phyloP scores from a whole-genome alignment of 2,113 vertebrate species.

The Tragelaphus imberbis region DNA sequence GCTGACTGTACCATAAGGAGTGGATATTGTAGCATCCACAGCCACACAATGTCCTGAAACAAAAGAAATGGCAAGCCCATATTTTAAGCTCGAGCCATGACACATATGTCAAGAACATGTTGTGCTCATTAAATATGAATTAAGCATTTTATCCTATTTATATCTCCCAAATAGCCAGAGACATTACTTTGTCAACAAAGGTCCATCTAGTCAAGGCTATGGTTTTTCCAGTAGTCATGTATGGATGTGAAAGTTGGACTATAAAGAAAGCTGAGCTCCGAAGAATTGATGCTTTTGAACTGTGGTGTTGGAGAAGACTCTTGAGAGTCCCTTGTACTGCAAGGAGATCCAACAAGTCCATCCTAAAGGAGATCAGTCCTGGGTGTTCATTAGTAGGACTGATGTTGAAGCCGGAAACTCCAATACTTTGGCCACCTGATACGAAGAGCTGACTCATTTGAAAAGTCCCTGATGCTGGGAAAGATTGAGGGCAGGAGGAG shows the following conservation, averaged over 20 bases:
- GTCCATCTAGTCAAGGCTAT: background rate
- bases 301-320: background rate
- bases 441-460: background rate
- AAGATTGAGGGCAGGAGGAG: background rate
- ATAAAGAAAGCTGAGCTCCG: background rate
- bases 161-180: background rate
- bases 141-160: background rate
- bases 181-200: background rate
- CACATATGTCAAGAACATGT: background rate
- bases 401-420: background rate
- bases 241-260: background rate
- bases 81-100: background rate
- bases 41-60: fast-evolving
- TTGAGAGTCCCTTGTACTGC: background rate
- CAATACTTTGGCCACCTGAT: background rate
- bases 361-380: background rate
- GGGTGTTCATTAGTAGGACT: background rate
- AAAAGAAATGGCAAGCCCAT: background rate
- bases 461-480: background rate
- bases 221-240: background rate
- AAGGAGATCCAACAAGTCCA: background rate
- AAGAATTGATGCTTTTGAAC: background rate
- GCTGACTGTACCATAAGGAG: background rate
- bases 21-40: background rate
- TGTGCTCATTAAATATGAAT: background rate